Percentiles rank a stretch among this genome's conserved stretches.
These are phyloP conservation scores for Drosophila pandora DNA, from an alignment of 1,140 invertebrate species.

Conservation along the genomic window DNA sequence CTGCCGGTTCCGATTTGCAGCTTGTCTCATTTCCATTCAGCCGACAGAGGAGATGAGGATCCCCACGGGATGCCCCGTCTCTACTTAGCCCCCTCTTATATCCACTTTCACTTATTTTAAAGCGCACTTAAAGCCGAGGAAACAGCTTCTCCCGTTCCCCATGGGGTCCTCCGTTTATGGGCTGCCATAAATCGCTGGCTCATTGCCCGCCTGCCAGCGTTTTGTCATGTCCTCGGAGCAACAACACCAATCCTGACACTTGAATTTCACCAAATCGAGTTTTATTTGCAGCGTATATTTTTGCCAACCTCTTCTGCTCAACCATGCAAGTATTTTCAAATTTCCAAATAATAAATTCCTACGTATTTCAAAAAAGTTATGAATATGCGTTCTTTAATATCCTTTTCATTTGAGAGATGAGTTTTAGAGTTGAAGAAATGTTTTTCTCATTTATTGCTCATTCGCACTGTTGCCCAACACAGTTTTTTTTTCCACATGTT, in stretches of 20 bases:
- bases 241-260: background rate
- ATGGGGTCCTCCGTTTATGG: slow-evolving; percentile 32
- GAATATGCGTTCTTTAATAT: background rate
- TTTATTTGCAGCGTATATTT: background rate
- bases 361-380: background rate
- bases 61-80: background rate
- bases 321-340: background rate
- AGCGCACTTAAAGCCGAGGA: slow-evolving; percentile 17
- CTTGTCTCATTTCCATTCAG: slow-evolving; percentile 49
- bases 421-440: no score
- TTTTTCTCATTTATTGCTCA: background rate
- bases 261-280: background rate
- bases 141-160: background rate
- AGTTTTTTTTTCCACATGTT: no score
- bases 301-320: background rate
- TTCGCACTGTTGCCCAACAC: background rate
- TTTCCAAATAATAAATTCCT: background rate
- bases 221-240: slow-evolving; percentile 4
- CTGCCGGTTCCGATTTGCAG: slow-evolving; percentile 34
- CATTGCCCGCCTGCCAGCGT: slow-evolving; percentile 33
- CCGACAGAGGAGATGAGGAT: slow-evolving; percentile 8
- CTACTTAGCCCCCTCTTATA: background rate
- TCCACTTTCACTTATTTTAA: slow-evolving; percentile 11
- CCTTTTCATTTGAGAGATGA: background rate
- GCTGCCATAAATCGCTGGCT: slow-evolving; percentile 24